Evolutionary conservation across 2,113 vertebrate species (phyloP).

Genomic region (Tachysurus vachellii): DNA sequence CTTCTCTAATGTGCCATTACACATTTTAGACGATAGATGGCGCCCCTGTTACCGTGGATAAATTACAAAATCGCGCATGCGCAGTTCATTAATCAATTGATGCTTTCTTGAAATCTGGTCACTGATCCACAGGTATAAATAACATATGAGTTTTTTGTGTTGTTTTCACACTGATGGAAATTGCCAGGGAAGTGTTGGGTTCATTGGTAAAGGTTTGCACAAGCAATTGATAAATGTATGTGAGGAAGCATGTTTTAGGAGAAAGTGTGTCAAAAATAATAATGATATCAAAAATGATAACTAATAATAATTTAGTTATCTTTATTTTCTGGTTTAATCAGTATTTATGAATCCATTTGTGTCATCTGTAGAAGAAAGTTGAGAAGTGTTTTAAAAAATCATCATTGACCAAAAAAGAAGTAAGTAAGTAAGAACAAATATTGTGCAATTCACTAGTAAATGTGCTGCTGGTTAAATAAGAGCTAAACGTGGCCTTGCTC

Average conservation of each 20-base stretch:
- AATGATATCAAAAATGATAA: too few species aligned
- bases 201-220: background rate
- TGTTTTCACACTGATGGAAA: background rate
- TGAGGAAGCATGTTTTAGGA: background rate
- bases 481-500: background rate
- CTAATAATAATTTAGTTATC: background rate
- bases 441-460: background rate
- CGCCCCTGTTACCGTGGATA: background rate
- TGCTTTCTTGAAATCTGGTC: background rate
- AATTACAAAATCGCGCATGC: background rate
- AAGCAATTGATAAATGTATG: background rate
- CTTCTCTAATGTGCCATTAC: background rate
- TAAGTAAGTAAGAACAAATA: background rate
- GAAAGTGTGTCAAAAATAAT: background rate
- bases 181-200: background rate
- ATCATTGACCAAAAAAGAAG: background rate
- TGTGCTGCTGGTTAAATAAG: background rate
- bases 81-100: background rate
- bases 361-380: background rate
- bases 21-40: background rate
- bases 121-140: background rate
- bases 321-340: background rate
- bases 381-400: background rate
- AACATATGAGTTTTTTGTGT: background rate
- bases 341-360: background rate